phyloP scores from a whole-genome alignment of 2,113 vertebrate species.

The Piaya cayana region DNA sequence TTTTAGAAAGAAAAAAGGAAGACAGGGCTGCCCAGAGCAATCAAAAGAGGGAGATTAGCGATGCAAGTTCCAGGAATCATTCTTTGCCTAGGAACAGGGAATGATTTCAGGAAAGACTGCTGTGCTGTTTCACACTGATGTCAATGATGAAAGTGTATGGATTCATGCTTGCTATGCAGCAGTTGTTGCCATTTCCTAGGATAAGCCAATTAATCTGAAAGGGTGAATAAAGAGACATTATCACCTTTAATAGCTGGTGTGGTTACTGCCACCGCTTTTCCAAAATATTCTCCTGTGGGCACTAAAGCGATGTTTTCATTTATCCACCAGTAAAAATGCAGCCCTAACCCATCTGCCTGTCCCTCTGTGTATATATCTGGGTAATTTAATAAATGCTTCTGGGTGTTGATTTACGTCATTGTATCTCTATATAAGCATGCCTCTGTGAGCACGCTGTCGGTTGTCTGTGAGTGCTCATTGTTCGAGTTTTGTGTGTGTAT shows the following conservation, averaged over 20 bases:
- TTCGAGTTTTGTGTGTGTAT: background rate
- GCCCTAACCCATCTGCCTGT: constrained; percentile 33
- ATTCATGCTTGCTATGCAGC: background rate
- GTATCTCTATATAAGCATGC: constrained; percentile 32
- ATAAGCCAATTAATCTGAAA: constrained; percentile 15
- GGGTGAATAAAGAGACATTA: constrained; percentile 24
- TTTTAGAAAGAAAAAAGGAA: constrained; percentile 2
- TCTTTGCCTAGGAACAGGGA: background rate
- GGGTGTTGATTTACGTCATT: constrained; percentile 67
- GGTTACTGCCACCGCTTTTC: background rate
- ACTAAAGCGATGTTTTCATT: constrained; percentile 38
- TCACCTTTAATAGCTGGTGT: constrained; percentile 40
- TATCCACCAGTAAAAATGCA: background rate
- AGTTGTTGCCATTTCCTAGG: constrained; percentile 14
- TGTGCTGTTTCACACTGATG: background rate
- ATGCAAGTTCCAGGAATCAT: background rate
- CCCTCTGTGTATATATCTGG: constrained; percentile 53
- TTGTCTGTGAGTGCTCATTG: constrained; percentile 50
- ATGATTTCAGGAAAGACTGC: background rate
- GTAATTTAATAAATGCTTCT: constrained; percentile 64
- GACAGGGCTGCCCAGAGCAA: background rate
- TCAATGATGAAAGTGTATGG: background rate
- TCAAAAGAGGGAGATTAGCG: background rate
- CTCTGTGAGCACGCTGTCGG: constrained; percentile 34
- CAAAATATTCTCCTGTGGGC: constrained; percentile 26